Evolutionary conservation across 2,113 vertebrate species (phyloP).

Genomic region (Oncorhynchus masou): DNA sequence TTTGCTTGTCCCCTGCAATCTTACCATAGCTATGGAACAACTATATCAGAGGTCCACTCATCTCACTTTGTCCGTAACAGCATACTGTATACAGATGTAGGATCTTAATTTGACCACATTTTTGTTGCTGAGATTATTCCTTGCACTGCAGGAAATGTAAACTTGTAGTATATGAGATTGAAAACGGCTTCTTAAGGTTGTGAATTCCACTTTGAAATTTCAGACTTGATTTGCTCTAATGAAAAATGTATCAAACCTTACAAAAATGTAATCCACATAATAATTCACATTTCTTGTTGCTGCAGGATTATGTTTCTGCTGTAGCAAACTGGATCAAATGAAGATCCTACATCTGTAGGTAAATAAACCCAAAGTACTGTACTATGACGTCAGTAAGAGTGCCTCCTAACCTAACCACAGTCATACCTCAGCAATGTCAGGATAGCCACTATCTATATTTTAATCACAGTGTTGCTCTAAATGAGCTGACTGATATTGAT

Average conservation of each 20-base stretch:
- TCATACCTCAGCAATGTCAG: slow-evolving; percentile 40
- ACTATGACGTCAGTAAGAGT: slow-evolving; percentile 6
- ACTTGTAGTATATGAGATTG: no score
- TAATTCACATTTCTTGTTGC: no score
- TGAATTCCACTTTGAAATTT: no score
- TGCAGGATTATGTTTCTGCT: no score
- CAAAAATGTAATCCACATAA: no score
- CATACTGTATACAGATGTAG: slow-evolving; percentile 29
- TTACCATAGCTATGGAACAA: slow-evolving; percentile 40
- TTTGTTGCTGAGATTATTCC: no score
- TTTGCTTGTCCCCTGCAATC: slow-evolving; percentile 25
- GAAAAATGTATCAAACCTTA: no score
- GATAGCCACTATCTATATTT: slow-evolving; percentile 56
- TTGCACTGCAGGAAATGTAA: no score
- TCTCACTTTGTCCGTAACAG: slow-evolving; percentile 49
- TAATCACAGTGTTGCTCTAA: slow-evolving; percentile 52
- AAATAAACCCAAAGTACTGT: slow-evolving; percentile 48
- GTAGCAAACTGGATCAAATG: no score
- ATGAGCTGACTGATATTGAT: slow-evolving; percentile 59
- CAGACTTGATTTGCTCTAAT: no score
- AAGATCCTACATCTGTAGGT: slow-evolving; percentile 1
- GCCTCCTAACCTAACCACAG: slow-evolving; percentile 47
- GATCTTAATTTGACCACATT: no score
- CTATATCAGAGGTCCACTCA: slow-evolving; percentile 40
- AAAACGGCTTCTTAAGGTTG: no score